A percentile compares a stretch with the other conserved stretches of the same genome.
Evolutionary conservation across 2,797 vertebrate species (phyloP).

Genomic region (Enteromius radiatus): DNA sequence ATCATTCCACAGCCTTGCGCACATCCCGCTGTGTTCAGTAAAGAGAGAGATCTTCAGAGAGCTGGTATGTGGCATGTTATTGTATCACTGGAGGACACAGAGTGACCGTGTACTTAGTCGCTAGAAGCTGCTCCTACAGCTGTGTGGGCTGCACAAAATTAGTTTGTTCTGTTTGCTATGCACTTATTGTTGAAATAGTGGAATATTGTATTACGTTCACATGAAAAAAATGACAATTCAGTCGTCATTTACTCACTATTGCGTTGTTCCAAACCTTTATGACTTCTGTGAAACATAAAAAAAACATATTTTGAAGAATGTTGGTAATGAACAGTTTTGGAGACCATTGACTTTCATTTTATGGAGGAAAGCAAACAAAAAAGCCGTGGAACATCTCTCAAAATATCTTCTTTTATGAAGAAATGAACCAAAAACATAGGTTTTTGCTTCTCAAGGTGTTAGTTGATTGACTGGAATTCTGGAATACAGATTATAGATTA

Average conservation of each 20-base stretch:
- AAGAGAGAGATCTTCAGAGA: slow-evolving; percentile 23
- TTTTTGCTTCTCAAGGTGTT: neutral
- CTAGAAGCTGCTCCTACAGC: slow-evolving; percentile 4
- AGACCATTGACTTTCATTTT: neutral
- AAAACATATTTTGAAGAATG: neutral
- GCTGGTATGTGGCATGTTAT: neutral
- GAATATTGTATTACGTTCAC: neutral
- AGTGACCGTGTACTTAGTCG: neutral
- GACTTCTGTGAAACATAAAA: neutral
- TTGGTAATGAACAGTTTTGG: neutral
- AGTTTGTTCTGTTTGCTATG: neutral
- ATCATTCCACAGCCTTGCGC: neutral
- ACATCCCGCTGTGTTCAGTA: neutral
- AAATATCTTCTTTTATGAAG: neutral
- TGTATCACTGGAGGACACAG: neutral
- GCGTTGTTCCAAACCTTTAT: neutral
- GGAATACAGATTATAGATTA: neutral
- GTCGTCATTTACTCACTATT: neutral
- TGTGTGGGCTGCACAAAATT: neutral
- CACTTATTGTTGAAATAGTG: neutral
- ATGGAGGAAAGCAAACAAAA: neutral
- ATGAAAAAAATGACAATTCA: neutral
- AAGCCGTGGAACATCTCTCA: neutral
- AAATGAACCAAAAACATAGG: neutral
- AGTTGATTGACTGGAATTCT: neutral